Conservation (phyloP, 2,888 invertebrate genomes). For the Drosophila peninsularis region DNA sequence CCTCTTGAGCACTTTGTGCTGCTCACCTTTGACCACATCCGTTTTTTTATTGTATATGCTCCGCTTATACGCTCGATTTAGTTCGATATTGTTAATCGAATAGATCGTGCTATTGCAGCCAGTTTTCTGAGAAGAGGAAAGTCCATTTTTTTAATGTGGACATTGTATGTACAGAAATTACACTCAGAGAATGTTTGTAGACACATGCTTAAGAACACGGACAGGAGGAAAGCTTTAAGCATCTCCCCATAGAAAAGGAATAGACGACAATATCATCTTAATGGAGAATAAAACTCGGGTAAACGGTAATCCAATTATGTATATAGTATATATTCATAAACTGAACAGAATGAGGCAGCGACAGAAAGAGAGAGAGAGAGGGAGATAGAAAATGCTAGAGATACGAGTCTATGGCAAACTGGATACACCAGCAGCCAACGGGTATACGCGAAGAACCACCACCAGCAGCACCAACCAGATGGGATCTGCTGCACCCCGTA, state of each 20-base stretch:
- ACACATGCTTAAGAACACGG: background rate
- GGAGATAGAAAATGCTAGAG: background rate
- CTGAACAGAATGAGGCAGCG: background rate
- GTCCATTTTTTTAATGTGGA: too few relatives aligned
- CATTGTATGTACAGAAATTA: too few relatives aligned
- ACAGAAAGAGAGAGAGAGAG: background rate
- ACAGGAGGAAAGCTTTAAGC: background rate
- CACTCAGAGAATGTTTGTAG: background rate
- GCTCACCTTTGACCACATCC: constrained; percentile 70
- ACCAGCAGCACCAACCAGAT: constrained; percentile 40
- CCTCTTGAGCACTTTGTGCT: constrained; percentile 53
- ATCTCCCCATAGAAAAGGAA: constrained; percentile 33
- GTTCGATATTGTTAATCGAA: constrained; percentile 14
- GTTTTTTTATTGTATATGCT: constrained; percentile 54
- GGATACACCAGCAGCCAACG: constrained; percentile 54
- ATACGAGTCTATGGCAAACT: constrained; percentile 46
- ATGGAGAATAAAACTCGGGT: constrained; percentile 74
- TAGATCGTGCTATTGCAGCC: constrained; percentile 61
- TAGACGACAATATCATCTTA: constrained; percentile 79
- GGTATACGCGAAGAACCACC: constrained; percentile 46
- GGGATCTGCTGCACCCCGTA: constrained; percentile 15
- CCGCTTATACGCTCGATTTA: constrained; percentile 65
- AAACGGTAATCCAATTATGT: constrained; percentile 74
- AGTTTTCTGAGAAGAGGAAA: constrained; percentile 1
- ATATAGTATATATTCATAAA: constrained; percentile 7